phyloP scores from a whole-genome alignment of 2,113 vertebrate species.

The Lucifuga dentata region DNA sequence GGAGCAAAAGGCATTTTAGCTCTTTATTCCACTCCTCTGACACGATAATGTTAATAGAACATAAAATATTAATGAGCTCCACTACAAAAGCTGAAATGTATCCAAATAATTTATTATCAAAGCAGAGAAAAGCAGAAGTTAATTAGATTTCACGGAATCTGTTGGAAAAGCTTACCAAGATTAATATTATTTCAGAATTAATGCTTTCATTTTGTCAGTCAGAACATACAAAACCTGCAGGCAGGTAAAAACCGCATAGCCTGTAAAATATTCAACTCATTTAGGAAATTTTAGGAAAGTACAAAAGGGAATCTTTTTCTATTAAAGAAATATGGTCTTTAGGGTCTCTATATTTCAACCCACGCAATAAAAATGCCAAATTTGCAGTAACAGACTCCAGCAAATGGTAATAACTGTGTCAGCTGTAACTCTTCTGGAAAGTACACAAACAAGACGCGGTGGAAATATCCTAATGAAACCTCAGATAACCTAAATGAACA shows the following conservation, averaged over 20 bases:
- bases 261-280: too few relatives aligned
- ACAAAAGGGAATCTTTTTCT: neutral
- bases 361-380: neutral
- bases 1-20: slow-evolving; percentile 16
- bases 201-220: too few relatives aligned
- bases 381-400: neutral
- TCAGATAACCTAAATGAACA: slow-evolving; percentile 42
- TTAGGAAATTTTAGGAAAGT: too few relatives aligned
- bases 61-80: slow-evolving; percentile 32
- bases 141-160: slow-evolving; percentile 37
- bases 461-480: slow-evolving; percentile 55
- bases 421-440: neutral
- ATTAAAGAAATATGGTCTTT: too few relatives aligned
- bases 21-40: slow-evolving; percentile 2
- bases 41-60: slow-evolving; percentile 16
- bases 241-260: too few relatives aligned
- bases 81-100: slow-evolving; percentile 21
- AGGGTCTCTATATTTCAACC: neutral
- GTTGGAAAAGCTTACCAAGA: slow-evolving; percentile 6
- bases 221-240: too few relatives aligned
- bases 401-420: neutral
- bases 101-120: slow-evolving; percentile 20
- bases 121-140: neutral
- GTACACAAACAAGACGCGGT: slow-evolving; percentile 20
- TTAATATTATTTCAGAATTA: too few relatives aligned